Conservation (phyloP, 2,797 vertebrate species). For the Psittacula derbiana region DNA sequence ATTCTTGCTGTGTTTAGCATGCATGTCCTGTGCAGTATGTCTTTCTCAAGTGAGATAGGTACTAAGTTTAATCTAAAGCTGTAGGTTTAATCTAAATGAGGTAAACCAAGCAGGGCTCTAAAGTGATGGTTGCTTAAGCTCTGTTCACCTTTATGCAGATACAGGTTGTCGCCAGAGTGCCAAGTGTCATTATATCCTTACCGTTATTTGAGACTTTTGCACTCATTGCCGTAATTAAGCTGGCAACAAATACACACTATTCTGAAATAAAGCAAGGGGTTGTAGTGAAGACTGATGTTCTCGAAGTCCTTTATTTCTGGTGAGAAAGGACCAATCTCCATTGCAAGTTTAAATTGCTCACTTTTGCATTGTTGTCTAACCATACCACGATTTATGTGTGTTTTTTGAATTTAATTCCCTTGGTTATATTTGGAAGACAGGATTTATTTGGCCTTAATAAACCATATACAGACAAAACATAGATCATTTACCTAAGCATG, state of each 20-base stretch:
- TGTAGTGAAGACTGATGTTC: not conserved
- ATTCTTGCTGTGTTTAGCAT: rapidly evolving
- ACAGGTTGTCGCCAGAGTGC: not conserved
- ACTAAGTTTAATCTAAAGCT: not conserved
- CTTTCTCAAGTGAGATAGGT: not conserved
- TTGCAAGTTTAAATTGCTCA: not conserved
- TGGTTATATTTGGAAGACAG: not conserved
- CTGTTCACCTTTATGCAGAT: not conserved
- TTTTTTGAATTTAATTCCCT: not conserved
- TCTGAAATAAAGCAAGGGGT: not conserved
- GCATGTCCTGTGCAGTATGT: rapidly evolving
- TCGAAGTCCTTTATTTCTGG: not conserved
- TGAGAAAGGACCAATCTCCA: not conserved
- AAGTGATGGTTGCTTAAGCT: not conserved
- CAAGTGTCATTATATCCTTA: not conserved
- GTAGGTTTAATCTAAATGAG: not conserved
- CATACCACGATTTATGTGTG: not conserved
- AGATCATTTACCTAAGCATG: not conserved
- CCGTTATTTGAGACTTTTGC: not conserved
- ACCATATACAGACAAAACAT: not conserved
- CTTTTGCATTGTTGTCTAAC: not conserved
- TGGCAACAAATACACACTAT: not conserved
- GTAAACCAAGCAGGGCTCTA: not conserved
- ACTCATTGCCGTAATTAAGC: not conserved
- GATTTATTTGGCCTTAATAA: not conserved